Conservation (phyloP, 2,888 invertebrate genomes). For the Pteria penguin region DNA sequence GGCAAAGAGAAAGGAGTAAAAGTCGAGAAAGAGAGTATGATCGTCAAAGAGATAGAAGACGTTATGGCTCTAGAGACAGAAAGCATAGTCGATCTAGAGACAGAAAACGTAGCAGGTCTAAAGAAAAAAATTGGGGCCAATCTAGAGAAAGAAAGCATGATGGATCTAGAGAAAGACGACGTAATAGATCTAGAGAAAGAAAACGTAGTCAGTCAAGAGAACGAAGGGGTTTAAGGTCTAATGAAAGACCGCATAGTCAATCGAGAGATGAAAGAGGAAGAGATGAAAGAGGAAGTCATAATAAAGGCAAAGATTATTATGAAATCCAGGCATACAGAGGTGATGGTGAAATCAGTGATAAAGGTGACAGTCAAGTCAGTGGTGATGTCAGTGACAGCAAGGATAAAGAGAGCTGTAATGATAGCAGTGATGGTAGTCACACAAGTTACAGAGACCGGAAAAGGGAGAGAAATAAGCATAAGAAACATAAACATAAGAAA, state of each 20-base stretch:
- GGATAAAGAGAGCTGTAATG: no score
- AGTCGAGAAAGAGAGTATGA: neutral
- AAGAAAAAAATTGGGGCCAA: neutral
- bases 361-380: neutral
- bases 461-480: neutral
- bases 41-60: neutral
- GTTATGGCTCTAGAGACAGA: neutral
- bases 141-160: neutral
- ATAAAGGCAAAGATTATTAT: neutral
- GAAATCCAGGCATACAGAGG: neutral
- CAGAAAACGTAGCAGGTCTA: neutral
- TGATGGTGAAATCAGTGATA: neutral
- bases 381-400: no score
- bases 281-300: neutral
- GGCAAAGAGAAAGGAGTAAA: constrained; percentile 4
- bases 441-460: neutral
- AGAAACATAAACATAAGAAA: constrained; percentile 25
- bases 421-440: neutral
- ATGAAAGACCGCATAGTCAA: neutral
- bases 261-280: neutral
- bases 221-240: neutral
- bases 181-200: neutral
- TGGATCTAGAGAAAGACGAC: neutral
- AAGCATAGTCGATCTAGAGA: neutral
- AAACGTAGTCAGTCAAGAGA: neutral